Evolutionary conservation across 2,888 invertebrate species (phyloP).

Genomic region (Xanthorhoe spadicearia): DNA sequence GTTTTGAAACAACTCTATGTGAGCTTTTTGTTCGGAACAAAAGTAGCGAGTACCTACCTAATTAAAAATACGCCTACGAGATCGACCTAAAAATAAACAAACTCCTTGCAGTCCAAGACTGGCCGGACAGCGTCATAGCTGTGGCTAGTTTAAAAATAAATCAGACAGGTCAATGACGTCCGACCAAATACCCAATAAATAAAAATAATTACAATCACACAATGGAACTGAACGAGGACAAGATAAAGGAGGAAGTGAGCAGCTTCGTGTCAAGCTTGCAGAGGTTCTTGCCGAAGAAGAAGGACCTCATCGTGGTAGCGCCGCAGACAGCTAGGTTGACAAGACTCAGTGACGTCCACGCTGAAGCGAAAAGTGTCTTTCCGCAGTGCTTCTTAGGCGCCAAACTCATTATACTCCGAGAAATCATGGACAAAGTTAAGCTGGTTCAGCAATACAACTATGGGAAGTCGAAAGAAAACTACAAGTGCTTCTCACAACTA

Average conservation of each 20-base stretch:
- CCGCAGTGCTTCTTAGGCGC: conserved; percentile 77
- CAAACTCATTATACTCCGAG: conserved; percentile 66
- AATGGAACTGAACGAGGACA: conserved; percentile 77
- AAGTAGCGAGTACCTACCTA: neutral
- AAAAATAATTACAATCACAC: conserved; percentile 56
- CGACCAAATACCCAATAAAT: conserved; percentile 65
- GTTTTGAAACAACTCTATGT: neutral
- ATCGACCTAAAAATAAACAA: conserved; percentile 60
- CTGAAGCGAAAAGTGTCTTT: conserved; percentile 75
- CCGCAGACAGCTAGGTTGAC: conserved; percentile 57
- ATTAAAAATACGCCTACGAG: conserved; percentile 29
- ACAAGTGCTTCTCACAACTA: conserved; percentile 67
- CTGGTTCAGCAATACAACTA: conserved; percentile 75
- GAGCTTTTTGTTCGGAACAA: neutral
- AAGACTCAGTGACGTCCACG: conserved; percentile 69
- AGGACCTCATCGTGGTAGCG: conserved; percentile 62
- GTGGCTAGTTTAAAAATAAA: conserved; percentile 68
- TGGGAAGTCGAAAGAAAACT: conserved; percentile 68
- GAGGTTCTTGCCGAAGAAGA: conserved; percentile 72
- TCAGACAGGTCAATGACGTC: conserved; percentile 74
- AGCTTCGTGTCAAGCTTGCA: conserved; percentile 70
- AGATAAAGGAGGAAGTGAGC: conserved; percentile 71
- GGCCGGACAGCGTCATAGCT: conserved; percentile 63
- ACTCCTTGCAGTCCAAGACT: conserved; percentile 69
- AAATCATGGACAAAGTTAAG: conserved; percentile 72